phyloP scores from a whole-genome alignment of 1,140 invertebrate genomes.

The Drosophila kohkoa region DNA sequence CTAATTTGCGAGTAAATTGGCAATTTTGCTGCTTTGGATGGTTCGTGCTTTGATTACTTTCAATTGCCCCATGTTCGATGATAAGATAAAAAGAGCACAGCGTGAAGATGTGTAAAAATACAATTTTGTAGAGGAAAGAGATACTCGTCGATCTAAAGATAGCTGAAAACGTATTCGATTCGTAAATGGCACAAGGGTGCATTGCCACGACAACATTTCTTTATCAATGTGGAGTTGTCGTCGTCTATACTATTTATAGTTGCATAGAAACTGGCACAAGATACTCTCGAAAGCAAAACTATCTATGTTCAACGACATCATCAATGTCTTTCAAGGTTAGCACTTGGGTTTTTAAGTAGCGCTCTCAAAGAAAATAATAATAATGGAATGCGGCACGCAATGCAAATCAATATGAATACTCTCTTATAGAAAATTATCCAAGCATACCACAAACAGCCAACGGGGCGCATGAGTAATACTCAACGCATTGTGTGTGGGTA shows the following conservation, averaged over 20 bases:
- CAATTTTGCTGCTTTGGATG: constrained; percentile 42
- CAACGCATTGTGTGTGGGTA: constrained; percentile 43
- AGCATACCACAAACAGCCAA: constrained; percentile 14
- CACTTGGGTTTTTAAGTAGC: constrained; percentile 49
- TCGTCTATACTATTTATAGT: constrained; percentile 54
- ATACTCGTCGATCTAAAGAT: constrained; percentile 53
- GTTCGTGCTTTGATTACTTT: constrained; percentile 60
- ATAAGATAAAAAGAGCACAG: constrained; percentile 37
- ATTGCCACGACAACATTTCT: constrained; percentile 50
- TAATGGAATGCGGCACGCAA: constrained; percentile 58
- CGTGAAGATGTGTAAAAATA: constrained; percentile 32
- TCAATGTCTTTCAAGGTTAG: constrained; percentile 59
- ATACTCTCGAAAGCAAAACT: constrained; percentile 28
- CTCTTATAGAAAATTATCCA: not conserved
- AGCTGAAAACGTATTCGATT: constrained; percentile 38
- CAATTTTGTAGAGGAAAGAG: constrained; percentile 22
- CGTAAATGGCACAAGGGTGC: constrained; percentile 76
- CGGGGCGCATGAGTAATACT: constrained; percentile 25
- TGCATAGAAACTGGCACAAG: constrained; percentile 26
- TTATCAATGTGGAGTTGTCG: not conserved
- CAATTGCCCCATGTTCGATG: constrained; percentile 7
- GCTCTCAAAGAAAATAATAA: constrained; percentile 14
- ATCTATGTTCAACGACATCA: constrained; percentile 49
- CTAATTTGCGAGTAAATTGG: constrained; percentile 62
- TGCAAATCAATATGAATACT: constrained; percentile 63